Conservation (phyloP, 2,888 invertebrate genomes). For the Hypena proboscidalis region DNA sequence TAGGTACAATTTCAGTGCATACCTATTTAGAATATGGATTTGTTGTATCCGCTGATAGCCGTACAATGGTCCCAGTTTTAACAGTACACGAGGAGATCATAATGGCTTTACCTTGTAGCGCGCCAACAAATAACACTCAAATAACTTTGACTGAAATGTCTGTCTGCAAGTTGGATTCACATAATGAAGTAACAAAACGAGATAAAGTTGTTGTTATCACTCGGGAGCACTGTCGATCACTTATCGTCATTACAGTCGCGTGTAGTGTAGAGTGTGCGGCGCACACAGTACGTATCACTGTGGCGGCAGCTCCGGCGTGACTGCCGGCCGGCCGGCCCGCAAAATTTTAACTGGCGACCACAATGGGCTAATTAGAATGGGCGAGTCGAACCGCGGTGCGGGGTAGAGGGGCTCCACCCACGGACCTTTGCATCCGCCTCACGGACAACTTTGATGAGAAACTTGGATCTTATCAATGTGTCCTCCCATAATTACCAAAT, state of each 20-base stretch:
- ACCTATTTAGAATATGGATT: constrained; percentile 52
- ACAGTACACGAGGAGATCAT: constrained; percentile 70
- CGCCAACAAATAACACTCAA: constrained; percentile 65
- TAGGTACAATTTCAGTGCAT: constrained; percentile 42
- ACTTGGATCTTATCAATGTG: constrained; percentile 63
- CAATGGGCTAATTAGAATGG: constrained; percentile 84
- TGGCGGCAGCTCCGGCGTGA: constrained; percentile 70
- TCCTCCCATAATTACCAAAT: constrained; percentile 43
- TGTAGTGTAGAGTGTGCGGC: constrained; percentile 45
- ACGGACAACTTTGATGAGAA: constrained; percentile 68
- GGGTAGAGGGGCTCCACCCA: constrained; percentile 74
- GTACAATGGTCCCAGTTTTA: constrained; percentile 71
- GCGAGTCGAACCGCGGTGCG: constrained; percentile 69
- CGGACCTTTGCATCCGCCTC: constrained; percentile 81
- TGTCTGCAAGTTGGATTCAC: constrained; percentile 56
- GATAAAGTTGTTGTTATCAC: constrained; percentile 67
- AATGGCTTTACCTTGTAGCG: constrained; percentile 79
- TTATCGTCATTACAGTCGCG: constrained; percentile 79
- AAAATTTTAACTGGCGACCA: constrained; percentile 77
- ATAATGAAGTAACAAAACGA: constrained; percentile 57
- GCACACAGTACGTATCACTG: constrained; percentile 59
- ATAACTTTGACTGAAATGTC: constrained; percentile 52
- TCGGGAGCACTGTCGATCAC: constrained; percentile 71
- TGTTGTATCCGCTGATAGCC: constrained; percentile 57
- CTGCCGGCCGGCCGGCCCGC: constrained; percentile 76